Conservation (phyloP, 1,140 invertebrate genomes). For the Arion vulgaris region DNA sequence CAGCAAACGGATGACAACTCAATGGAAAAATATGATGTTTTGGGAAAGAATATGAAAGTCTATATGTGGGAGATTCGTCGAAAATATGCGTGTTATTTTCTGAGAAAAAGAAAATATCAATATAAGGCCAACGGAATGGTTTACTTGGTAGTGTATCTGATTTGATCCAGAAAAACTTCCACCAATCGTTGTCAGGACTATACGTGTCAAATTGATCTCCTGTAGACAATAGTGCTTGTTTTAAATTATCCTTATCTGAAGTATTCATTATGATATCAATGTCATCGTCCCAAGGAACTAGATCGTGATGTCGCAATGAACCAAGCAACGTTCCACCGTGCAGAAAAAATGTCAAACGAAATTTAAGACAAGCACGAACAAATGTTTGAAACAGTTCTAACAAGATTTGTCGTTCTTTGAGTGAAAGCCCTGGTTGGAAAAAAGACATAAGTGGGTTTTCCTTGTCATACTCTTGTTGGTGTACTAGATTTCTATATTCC, state of each 20-base stretch:
- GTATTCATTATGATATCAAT: constrained; percentile 59
- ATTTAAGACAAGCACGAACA: constrained; percentile 40
- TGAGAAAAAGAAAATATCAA: constrained; percentile 67
- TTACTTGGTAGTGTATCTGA: constrained; percentile 36
- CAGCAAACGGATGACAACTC: constrained; percentile 53
- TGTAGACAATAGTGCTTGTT: constrained; percentile 35
- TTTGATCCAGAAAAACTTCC: constrained; percentile 56
- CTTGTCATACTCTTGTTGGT: no score
- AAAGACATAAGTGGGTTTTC: not conserved
- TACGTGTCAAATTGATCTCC: constrained; percentile 16
- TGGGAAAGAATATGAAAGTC: constrained; percentile 44
- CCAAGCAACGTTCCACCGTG: constrained; percentile 62
- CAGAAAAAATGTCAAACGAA: constrained; percentile 57
- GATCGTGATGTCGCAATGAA: constrained; percentile 55
- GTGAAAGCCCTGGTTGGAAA: constrained; percentile 42
- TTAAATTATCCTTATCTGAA: constrained; percentile 42
- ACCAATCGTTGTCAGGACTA: constrained; percentile 37
- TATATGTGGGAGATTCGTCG: constrained; percentile 53
- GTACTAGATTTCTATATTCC: not conserved
- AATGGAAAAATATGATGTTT: constrained; percentile 62
- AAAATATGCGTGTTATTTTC: constrained; percentile 63
- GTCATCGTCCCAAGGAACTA: constrained; percentile 69
- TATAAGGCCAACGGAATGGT: constrained; percentile 61
- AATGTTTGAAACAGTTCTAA: constrained; percentile 48
- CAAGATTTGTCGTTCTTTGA: constrained; percentile 39